These are phyloP conservation scores for Colostygia pectinataria DNA, from an alignment of 2,888 invertebrate genomes.

Conservation along the genomic window DNA sequence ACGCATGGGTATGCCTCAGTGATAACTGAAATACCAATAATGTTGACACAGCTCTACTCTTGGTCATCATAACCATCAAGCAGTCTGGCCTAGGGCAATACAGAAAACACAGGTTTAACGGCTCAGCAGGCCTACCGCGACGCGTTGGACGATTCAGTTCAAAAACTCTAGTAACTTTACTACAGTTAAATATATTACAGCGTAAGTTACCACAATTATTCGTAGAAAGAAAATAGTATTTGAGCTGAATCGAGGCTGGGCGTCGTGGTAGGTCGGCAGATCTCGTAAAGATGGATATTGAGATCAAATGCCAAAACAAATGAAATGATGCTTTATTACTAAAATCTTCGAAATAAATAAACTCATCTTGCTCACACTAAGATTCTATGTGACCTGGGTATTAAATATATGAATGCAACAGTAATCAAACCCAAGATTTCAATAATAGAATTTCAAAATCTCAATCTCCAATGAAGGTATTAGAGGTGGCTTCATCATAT, in stretches of 20 bases:
- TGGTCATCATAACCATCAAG: slow-evolving; percentile 30
- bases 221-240: slow-evolving; percentile 2
- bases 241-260: slow-evolving; percentile 1
- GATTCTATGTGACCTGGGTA: no score
- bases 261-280: slow-evolving; percentile 8
- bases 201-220: no score
- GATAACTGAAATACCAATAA: slow-evolving; percentile 63
- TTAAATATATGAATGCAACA: no score
- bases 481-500: no score
- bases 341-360: no score
- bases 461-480: no score
- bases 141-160: background rate
- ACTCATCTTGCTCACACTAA: no score
- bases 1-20: slow-evolving; percentile 76
- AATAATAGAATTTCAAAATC: no score
- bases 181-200: no score
- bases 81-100: slow-evolving; percentile 28
- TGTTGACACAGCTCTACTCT: slow-evolving; percentile 27
- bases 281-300: slow-evolving; percentile 11
- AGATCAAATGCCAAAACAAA: slow-evolving; percentile 8
- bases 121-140: slow-evolving; percentile 12
- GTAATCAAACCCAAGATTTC: no score
- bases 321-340: no score
- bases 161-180: background rate
- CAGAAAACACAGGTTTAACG: slow-evolving; percentile 25